phyloP scores from a whole-genome alignment of 2,888 invertebrate species.

The Poecilus cupreus region DNA sequence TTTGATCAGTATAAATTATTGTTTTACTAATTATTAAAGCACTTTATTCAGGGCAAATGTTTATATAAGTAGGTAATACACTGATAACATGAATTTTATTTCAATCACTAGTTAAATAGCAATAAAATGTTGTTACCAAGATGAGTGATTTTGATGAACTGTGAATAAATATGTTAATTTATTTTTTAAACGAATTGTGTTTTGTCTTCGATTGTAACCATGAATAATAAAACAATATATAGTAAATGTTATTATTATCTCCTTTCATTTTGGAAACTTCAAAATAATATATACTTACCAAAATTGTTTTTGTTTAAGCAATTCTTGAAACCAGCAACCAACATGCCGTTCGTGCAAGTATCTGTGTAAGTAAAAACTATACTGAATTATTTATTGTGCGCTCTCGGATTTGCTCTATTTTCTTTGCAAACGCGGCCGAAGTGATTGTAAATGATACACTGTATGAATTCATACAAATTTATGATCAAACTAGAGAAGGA shows the following conservation, averaged over 20 bases:
- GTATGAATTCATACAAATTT: constrained; percentile 42
- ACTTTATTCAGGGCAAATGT: background rate
- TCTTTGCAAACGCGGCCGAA: constrained; percentile 16
- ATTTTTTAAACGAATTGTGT: constrained; percentile 39
- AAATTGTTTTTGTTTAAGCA: too few relatives aligned
- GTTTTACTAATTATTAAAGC: background rate
- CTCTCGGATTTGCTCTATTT: constrained; percentile 58
- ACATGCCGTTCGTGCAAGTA: background rate
- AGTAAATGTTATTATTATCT: constrained; percentile 4
- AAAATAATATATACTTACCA: too few relatives aligned
- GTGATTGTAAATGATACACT: constrained; percentile 50
- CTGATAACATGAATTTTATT: constrained; percentile 19
- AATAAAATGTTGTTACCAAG: constrained; percentile 52
- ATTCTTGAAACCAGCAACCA: background rate
- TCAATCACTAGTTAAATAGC: constrained; percentile 23
- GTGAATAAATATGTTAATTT: constrained; percentile 45
- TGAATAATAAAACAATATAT: constrained; percentile 45
- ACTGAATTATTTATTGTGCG: background rate
- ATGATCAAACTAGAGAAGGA: constrained; percentile 32
- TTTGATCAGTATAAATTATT: background rate
- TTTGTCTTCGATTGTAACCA: constrained; percentile 40
- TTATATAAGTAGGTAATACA: background rate
- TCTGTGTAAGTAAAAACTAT: background rate
- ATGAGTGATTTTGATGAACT: constrained; percentile 42
- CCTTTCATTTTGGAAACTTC: background rate